Percentiles rank a stretch among this genome's conserved stretches.
Evolutionary conservation across 2,888 invertebrate genomes (phyloP).

Genomic region (Tetragonisca angustula): DNA sequence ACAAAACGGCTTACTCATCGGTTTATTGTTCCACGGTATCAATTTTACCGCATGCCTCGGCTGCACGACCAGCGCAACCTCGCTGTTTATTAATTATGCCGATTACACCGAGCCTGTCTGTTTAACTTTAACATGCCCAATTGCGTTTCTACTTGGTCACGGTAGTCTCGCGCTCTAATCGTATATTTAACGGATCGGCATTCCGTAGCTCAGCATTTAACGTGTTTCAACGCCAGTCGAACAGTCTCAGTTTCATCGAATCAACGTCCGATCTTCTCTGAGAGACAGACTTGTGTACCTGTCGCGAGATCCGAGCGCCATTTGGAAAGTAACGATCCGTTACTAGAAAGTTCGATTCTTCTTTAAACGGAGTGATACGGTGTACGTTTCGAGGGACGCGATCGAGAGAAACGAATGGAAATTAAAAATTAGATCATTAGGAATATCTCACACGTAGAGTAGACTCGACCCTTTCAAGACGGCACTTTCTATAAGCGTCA

Average conservation of each 20-base stretch:
- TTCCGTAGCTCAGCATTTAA: not conserved
- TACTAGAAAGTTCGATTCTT: too few relatives aligned
- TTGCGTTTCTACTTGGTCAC: not conserved
- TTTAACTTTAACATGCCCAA: not conserved
- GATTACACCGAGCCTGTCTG: conserved; percentile 1
- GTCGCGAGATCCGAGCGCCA: not conserved
- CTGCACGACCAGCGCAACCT: not conserved
- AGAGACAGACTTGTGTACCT: too few relatives aligned
- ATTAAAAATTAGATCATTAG: too few relatives aligned
- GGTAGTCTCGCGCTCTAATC: not conserved
- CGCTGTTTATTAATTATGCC: conserved; percentile 14
- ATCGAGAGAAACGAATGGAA: not conserved
- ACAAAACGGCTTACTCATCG: conserved; percentile 6
- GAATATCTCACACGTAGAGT: too few relatives aligned
- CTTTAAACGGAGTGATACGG: not conserved
- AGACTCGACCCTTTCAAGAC: too few relatives aligned
- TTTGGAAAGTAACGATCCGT: not conserved
- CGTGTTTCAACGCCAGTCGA: not conserved
- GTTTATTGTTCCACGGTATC: conserved; percentile 31
- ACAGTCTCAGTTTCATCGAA: not conserved
- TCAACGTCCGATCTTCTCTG: not conserved
- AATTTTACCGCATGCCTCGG: conserved; percentile 27
- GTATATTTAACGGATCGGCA: not conserved
- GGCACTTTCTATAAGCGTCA: too few relatives aligned
- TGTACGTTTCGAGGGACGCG: not conserved